Base-by-base conservation (phyloP, 37 sponge, comb jelly and placozoan species). In the Spongilla lacustris region DNA sequence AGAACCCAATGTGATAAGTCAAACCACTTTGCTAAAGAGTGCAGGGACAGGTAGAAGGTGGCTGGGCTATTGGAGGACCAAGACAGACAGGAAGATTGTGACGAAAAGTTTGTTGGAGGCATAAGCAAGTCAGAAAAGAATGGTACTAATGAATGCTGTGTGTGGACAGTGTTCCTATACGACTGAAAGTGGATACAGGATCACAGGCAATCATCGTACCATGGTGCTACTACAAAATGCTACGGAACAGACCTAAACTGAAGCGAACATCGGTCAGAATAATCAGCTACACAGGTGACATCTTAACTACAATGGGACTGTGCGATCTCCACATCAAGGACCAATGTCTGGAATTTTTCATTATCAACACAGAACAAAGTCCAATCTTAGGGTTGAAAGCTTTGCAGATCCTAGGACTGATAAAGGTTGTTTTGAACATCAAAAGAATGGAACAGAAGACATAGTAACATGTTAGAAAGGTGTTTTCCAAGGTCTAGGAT, bases 401-500 rank as follows among this genome's bases (percentile, higher is more conserved):
- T 73, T 73, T 27, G 17, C 32, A 73, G 32, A 14, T 13, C 32
- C 73, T 73, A 73, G 73, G 73, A 30, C 30, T 73, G 32, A 73
- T 73, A 12, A 73, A 73, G 32, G 32, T 73, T 73, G 73, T 73
- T 73, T 33, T 73, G 32, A 73, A 73, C 73, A 76, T 76, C 25
- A 27, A 58, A 8, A 58, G 58, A 58, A 58, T 17, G 1, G 21
- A 58, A 58, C 58, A 19, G 21, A 58, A 58, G 58, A 58, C 36
- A 66, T 74, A 24, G 22, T 35, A 35, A 75, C 50, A 66, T 34
- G 33, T 50, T 77, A 76, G 6, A 38, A 67, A 34, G 68, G 41
- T 33, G 76, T 84, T 67, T 30, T 76, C 28, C 34, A 38, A 75
- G 77, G 77, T 26, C 79, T 91, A 24, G 91, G 91, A 26, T 58